Evolutionary conservation across 1,140 invertebrate genomes (phyloP), one percentile per base, ranked within the genome.

Genomic region (Anagrus nilaparvatae): DNA sequence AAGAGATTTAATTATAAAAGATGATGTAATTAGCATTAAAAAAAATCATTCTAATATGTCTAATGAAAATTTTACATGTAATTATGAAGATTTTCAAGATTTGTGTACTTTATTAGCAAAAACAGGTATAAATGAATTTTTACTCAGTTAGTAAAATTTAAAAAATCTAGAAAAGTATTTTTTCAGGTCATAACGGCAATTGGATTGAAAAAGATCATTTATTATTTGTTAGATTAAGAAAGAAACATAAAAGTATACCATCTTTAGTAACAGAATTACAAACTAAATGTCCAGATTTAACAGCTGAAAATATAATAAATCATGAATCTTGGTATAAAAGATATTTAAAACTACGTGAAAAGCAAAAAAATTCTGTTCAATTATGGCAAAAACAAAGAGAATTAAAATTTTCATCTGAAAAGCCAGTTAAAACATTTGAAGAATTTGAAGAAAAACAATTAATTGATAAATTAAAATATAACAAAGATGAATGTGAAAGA

Each of bases 271-370:
- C 18, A 1, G 54, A 56, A 0, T 44, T 69, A 9, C 56, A 57
- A 43, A 43, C 30, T 8, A 63, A 56, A 19, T 67, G 56, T 49
- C 65, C 64, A 0, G 64, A 69, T 48, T 20, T 67, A 5, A 54
- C 59, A 2, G 46, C 43, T 0, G 61, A 65, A 19, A 30, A 34
- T 3, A 67, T 67, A 10, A 46, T 67, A 4, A 65, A 67, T 43
- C 67, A 69, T 36, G 67, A 66, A 27, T 52, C 56, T 1, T 69
- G 66, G 66, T 67, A 67, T 42, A 67, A 62, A 40, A 19, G 53
- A 13, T 69, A 69, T 30, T 17, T 57, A 8, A 40, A 53, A 0
- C 38, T 69, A n/a, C 54, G 60, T 0, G 56, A 65, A 3, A 62
- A 60, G 13, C 65, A 66, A 29, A 54, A 47, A 27, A 32, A 40